Conservation (phyloP, 2,797 vertebrate species). For the Rhinichthys osculus region DNA sequence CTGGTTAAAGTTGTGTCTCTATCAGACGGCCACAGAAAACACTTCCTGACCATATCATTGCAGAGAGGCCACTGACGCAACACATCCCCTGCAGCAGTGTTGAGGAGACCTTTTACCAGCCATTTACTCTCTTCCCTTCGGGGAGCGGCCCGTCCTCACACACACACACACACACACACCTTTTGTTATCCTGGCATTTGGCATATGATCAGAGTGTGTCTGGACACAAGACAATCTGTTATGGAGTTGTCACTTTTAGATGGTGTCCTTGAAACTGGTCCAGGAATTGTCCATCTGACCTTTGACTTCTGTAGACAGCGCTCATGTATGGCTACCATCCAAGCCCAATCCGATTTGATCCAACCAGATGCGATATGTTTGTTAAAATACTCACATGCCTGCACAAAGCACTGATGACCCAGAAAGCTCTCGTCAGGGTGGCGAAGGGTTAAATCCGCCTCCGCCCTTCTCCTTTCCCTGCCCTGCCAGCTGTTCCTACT, state of each 20-base stretch:
- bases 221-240: constrained; percentile 66
- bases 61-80: constrained; percentile 7
- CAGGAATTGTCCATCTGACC: constrained; percentile 64
- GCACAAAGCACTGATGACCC: constrained; percentile 32
- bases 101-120: constrained; percentile 34
- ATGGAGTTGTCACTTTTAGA: constrained; percentile 56
- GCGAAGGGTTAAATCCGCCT: constrained; percentile 37
- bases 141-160: background rate
- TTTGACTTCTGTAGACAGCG: constrained; percentile 38
- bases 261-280: constrained; percentile 70
- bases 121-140: constrained; percentile 7
- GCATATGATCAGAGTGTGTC: constrained; percentile 70
- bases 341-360: constrained; percentile 22
- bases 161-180: constrained; percentile 49
- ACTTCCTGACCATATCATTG: background rate
- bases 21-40: constrained; percentile 1
- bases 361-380: constrained; percentile 15
- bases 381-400: constrained; percentile 28
- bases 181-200: constrained; percentile 74
- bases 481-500: constrained; percentile 54
- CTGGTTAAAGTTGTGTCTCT: constrained; percentile 9
- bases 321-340: constrained; percentile 36
- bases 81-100: constrained; percentile 23
- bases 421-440: constrained; percentile 25
- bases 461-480: constrained; percentile 6